These are phyloP conservation scores for Rhamphomyia laevipes DNA, from an alignment of 2,888 invertebrate species.

Conservation along the genomic window DNA sequence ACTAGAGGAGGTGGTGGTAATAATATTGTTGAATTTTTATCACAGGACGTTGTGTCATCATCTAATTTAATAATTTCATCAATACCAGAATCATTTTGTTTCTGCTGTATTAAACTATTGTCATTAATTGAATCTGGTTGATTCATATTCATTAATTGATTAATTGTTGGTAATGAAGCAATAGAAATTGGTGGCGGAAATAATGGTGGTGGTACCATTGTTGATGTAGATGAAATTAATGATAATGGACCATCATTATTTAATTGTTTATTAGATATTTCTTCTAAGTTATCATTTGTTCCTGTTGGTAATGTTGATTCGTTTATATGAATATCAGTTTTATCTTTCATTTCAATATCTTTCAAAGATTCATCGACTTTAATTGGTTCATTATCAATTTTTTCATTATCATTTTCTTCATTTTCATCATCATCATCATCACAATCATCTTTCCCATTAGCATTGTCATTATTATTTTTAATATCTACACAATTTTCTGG, in stretches of 20 bases:
- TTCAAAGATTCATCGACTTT: background rate
- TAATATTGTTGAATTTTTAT: conserved; percentile 24
- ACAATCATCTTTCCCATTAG: conserved; percentile 31
- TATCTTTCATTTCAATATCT: background rate
- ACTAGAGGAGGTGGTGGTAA: conserved; percentile 16
- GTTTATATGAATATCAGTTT: background rate
- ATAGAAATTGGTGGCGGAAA: conserved; percentile 2
- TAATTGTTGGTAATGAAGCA: conserved; percentile 2
- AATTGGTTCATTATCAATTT: background rate
- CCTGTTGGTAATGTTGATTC: too few species aligned
- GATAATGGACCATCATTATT: conserved; percentile 6
- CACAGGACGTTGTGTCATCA: conserved; percentile 37
- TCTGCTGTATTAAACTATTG: conserved; percentile 8
- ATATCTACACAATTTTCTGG: conserved; percentile 18
- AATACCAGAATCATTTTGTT: conserved; percentile 31
- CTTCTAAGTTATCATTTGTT: too few species aligned
- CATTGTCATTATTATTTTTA: conserved; percentile 21
- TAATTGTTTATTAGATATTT: too few species aligned
- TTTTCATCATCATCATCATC: conserved; percentile 15
- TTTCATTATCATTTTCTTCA: conserved; percentile 22
- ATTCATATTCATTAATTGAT: conserved; percentile 3
- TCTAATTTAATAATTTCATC: conserved; percentile 43
- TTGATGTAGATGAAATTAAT: conserved; percentile 8
- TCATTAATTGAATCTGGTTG: conserved; percentile 2
- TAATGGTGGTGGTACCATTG: conserved; percentile 4